Evolutionary conservation across 2,888 invertebrate species (phyloP).

Genomic region (Prosopocoilus inquinatus): DNA sequence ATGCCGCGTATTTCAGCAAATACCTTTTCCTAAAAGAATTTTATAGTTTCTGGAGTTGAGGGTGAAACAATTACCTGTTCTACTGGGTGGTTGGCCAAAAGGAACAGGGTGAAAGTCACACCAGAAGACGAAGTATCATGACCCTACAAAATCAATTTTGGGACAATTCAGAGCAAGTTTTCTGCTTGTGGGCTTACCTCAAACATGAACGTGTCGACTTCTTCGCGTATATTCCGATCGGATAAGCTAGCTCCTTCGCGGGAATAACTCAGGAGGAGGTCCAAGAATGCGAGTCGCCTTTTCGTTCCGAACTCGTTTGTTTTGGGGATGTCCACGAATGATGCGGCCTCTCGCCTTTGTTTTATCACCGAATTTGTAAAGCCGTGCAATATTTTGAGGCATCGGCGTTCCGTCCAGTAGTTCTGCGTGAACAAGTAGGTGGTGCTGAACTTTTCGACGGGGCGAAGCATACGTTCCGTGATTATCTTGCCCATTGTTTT

Average conservation of each 20-base stretch:
- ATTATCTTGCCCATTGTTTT: slow-evolving; percentile 18
- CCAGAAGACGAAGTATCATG: slow-evolving; percentile 47
- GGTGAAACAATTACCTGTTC: neutral
- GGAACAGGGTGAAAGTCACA: slow-evolving; percentile 43
- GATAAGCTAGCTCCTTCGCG: slow-evolving; percentile 59
- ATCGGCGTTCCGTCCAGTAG: slow-evolving; percentile 14
- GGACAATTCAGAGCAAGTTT: neutral
- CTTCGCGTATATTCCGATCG: slow-evolving; percentile 62
- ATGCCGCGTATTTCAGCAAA: slow-evolving; percentile 44
- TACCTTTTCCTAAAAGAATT: slow-evolving; percentile 36
- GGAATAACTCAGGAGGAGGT: slow-evolving; percentile 58
- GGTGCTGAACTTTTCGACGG: slow-evolving; percentile 20
- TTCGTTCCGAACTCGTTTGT: slow-evolving; percentile 53
- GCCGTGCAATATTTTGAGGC: slow-evolving; percentile 48
- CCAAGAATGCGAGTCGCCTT: slow-evolving; percentile 69
- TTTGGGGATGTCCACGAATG: slow-evolving; percentile 59
- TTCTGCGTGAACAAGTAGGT: slow-evolving; percentile 21
- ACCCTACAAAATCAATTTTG: slow-evolving; percentile 32
- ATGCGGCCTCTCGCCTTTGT: slow-evolving; percentile 46
- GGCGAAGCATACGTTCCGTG: slow-evolving; percentile 18
- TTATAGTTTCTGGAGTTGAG: neutral
- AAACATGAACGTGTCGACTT: slow-evolving; percentile 75
- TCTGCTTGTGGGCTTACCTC: slow-evolving; percentile 52
- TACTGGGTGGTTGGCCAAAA: slow-evolving; percentile 35
- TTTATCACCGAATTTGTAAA: slow-evolving; percentile 58